These are phyloP conservation scores for Sinocyclocheilus grahami DNA, from an alignment of 2,113 vertebrate species.

Conservation along the genomic window DNA sequence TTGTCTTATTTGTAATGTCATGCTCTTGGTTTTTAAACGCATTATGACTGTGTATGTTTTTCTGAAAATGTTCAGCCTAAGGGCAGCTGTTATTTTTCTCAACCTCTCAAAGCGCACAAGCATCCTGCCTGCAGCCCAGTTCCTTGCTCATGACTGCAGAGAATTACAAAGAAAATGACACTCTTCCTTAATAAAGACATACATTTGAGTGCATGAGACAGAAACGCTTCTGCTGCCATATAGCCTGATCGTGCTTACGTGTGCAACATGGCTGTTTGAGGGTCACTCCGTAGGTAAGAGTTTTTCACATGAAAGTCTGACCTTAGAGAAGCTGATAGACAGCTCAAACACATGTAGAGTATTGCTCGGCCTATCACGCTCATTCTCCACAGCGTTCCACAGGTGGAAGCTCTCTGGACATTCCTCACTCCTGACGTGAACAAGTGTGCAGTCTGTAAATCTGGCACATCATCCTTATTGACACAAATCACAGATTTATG, in stretches of 20 bases:
- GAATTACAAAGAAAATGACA: neutral
- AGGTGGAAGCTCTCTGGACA: constrained; percentile 53
- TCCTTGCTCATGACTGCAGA: neutral
- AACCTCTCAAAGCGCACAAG: neutral
- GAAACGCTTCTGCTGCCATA: neutral
- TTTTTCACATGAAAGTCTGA: neutral
- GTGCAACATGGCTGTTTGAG: constrained; percentile 39
- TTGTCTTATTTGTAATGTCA: constrained; percentile 24
- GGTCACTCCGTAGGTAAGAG: constrained; percentile 39
- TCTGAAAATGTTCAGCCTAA: neutral
- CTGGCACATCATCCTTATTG: constrained; percentile 47
- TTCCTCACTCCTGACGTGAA: constrained; percentile 50
- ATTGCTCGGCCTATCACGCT: constrained; percentile 37
- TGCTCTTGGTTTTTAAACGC: neutral
- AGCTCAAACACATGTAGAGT: constrained; percentile 50
- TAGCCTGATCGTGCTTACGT: constrained; percentile 33
- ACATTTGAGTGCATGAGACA: constrained; percentile 12
- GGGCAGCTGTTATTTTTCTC: neutral
- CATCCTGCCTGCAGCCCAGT: neutral
- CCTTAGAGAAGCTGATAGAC: neutral
- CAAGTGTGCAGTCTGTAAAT: constrained; percentile 49
- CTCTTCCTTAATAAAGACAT: constrained; percentile 44
- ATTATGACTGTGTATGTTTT: neutral
- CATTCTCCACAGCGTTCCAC: constrained; percentile 53
- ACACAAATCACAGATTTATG: constrained; percentile 53